Evolutionary conservation across 2,797 vertebrate species (phyloP), one percentile per base, ranked within the genome.

Genomic region (Agapornis canus): DNA sequence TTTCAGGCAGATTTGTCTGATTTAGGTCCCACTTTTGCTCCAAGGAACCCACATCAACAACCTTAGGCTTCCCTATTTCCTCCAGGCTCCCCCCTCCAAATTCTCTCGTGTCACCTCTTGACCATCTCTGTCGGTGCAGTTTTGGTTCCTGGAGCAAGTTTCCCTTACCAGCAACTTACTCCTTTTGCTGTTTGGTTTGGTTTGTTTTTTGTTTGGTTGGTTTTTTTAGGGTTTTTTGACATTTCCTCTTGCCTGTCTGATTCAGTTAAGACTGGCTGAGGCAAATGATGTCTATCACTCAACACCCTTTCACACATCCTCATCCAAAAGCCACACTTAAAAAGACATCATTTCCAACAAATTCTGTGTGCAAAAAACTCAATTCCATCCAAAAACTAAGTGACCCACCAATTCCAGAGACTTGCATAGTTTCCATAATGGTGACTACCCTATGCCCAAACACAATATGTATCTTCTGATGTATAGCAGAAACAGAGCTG

Each of bases 81-180:
- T 57, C 35, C 10, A 27, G 31, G 25, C 40, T 66, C 29, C 15
- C 27, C 43, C 22, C 12, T 54, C 35, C 22, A 43, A 59, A 31
- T 89, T 47, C 42, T 32, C 26, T 37, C 5, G 0, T 29, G 10
- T 23, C 6, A 51, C 32, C 25, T 47, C n/a, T 65, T 2, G 1
- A 79, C 27, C n/a, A 69, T n/a, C 7, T 26, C 27, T 77, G 32
- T 49, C 86, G 65, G 13, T 29, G 40, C 5, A n/a, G 32, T 51
- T 61, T 52, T 56, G 3, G 16, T 60, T 79, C 68, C 29, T 7
- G 2, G 15, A 48, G 47, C 45, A 65, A 78, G 17, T 6, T 61
- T 20, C n/a, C n/a, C n/a, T 66, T 21, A 60, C 16, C 35, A 66
- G 27, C 8, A 23, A 35, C 6, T 69, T 49, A 8, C 2, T 66